Percentiles rank a stretch among this genome's conserved stretches.
Conservation (phyloP, 2,113 vertebrate genomes). For the Rattus rattus region DNA sequence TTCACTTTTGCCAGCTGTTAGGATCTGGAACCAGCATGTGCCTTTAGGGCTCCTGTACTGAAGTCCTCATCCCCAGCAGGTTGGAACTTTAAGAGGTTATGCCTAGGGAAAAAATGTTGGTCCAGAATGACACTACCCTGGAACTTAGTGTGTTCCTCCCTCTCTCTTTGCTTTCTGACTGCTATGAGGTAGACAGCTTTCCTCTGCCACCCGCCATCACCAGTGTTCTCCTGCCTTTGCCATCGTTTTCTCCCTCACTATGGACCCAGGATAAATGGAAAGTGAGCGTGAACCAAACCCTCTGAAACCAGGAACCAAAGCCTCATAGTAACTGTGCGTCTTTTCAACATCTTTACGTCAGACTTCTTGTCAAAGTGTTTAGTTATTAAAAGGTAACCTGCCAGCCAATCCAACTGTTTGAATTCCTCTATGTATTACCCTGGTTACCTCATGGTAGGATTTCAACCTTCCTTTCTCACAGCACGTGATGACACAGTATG, state of each 20-base stretch:
- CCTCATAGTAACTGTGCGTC: neutral
- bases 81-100: neutral
- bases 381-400: neutral
- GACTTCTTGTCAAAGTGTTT: neutral
- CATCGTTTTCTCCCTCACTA: too few species aligned
- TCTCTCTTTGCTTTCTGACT: neutral
- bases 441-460: neutral
- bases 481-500: fast-evolving
- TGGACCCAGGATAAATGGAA: neutral
- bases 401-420: neutral
- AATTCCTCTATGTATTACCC: neutral
- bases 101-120: neutral
- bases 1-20: neutral
- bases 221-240: neutral
- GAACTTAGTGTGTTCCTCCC: neutral
- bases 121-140: neutral
- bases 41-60: too few species aligned
- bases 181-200: neutral
- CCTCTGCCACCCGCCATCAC: neutral
- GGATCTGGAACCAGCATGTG: neutral
- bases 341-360: neutral
- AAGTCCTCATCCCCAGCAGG: neutral
- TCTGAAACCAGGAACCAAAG: neutral
- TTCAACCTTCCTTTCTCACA: neutral
- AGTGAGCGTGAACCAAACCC: neutral